These are phyloP conservation scores for Lamprotornis superbus DNA, from an alignment of 2,113 vertebrate genomes.

Conservation along the genomic window DNA sequence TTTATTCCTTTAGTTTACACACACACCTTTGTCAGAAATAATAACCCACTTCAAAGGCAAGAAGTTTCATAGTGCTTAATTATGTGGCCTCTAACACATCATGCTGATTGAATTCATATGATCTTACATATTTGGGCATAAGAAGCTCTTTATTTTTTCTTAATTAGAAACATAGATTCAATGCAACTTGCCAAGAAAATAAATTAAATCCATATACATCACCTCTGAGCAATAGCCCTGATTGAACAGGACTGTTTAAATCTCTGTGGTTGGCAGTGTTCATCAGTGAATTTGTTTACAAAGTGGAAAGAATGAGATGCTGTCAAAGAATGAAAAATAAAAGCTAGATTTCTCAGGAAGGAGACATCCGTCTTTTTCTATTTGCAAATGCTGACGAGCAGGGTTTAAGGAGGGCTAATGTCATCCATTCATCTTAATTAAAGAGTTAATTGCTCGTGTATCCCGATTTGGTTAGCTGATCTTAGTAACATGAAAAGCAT, in stretches of 20 bases:
- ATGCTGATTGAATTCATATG: neutral
- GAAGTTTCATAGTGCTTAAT: neutral
- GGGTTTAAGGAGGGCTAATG: constrained; percentile 82
- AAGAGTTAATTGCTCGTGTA: constrained; percentile 83
- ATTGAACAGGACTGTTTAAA: constrained; percentile 47
- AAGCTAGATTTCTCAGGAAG: constrained; percentile 70
- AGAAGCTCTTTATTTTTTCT: constrained; percentile 14
- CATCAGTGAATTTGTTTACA: constrained; percentile 65
- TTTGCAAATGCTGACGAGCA: constrained; percentile 80
- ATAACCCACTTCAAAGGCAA: neutral
- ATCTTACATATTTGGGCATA: neutral
- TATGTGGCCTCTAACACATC: neutral
- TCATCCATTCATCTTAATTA: constrained; percentile 84
- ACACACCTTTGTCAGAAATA: constrained; percentile 6
- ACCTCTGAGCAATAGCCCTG: constrained; percentile 38
- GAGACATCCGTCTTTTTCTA: constrained; percentile 76
- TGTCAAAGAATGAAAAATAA: constrained; percentile 75
- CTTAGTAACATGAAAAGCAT: constrained; percentile 49
- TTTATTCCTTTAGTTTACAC: neutral
- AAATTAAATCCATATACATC: constrained; percentile 16
- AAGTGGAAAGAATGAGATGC: constrained; percentile 65
- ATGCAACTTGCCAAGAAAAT: constrained; percentile 27
- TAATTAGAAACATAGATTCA: constrained; percentile 44
- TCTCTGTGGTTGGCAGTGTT: constrained; percentile 13
- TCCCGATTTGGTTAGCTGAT: constrained; percentile 76